Evolutionary conservation across 1,140 invertebrate genomes (phyloP), one percentile per base, ranked within the genome.

Genomic region (Heliconius nattereri): DNA sequence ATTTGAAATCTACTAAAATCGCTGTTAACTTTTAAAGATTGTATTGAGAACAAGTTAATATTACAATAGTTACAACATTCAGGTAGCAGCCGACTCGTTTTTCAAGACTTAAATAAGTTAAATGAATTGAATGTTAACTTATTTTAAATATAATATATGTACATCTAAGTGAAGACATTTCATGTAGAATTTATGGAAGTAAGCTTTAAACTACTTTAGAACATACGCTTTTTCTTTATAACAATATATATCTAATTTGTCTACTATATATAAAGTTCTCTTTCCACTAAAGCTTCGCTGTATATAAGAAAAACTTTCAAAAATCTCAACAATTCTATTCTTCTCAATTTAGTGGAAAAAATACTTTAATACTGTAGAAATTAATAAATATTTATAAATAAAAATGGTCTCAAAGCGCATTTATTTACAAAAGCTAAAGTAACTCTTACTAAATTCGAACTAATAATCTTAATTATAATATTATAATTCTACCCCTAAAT

Each of bases 131-230:
- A 57, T 11, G 7, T 57, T 57, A 57, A 57, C 54, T 23, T n/a
- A 23, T 57, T 57, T 57, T 57, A 23, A 23, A 23, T 23, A 23
- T 57, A 60, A 23, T 60, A 60, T 11, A 23, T 60, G 1, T 7
- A 35, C 32, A 35, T 29, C 13, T 66, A 66, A 29, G 11, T 66
- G 60, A 66, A 66, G 60, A 66, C 5, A 29, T 66, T 29, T 66
- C 60, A 60, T 60, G 9, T 57, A 79, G 49, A 79, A 71, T 29
- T 74, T 81, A 83, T 85, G 73, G 84, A 79, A 83, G 79, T 84
- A 91, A 92, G 87, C 89, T 87, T 85, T 86, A 89, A 88, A 88
- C 89, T 92, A 93, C 83, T 93, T 92, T 93, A 93, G 92, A 93
- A 93, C 91, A 83, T 87, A 87, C 92, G 92, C 92, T 93, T 93